Conservation (phyloP, 2,113 vertebrate species). For the mouse (Mus musculus) region DNA sequence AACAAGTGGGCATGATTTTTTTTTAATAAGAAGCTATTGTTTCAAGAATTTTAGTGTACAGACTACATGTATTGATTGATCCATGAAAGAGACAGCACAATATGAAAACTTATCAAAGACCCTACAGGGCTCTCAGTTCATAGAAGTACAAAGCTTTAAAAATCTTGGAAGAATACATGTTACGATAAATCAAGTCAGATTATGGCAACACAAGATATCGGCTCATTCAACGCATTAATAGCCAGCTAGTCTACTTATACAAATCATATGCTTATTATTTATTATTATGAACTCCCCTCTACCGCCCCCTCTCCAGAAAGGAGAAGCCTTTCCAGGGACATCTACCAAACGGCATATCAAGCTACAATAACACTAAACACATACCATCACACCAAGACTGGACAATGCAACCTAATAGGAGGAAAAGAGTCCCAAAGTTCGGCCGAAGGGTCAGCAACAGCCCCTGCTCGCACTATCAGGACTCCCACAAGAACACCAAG, state of each 20-base stretch:
- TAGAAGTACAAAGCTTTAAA: conserved; percentile 45
- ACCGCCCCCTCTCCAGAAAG: background rate
- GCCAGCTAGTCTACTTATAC: conserved; percentile 75
- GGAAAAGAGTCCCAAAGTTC: background rate
- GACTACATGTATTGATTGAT: background rate
- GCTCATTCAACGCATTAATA: conserved; percentile 84
- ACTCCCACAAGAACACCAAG: background rate
- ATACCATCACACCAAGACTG: background rate
- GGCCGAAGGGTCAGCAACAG: background rate
- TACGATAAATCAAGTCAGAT: conserved; percentile 82
- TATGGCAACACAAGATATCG: conserved; percentile 79
- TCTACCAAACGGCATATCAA: background rate
- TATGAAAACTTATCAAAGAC: conserved; percentile 58
- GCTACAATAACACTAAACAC: background rate
- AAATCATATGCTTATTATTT: conserved; percentile 76
- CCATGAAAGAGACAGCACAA: conserved; percentile 1
- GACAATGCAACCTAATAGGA: background rate
- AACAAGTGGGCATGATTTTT: conserved; percentile 17
- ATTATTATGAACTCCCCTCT: too few species aligned
- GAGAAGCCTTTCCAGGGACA: background rate
- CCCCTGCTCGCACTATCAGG: background rate
- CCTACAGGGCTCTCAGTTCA: conserved; percentile 32
- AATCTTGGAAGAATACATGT: conserved; percentile 33
- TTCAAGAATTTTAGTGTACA: background rate
- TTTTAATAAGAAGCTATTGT: background rate